Evolutionary conservation across 2,113 vertebrate species (phyloP), one percentile per base, ranked within the genome.

Genomic region (Sphaerodactylus townsendi): DNA sequence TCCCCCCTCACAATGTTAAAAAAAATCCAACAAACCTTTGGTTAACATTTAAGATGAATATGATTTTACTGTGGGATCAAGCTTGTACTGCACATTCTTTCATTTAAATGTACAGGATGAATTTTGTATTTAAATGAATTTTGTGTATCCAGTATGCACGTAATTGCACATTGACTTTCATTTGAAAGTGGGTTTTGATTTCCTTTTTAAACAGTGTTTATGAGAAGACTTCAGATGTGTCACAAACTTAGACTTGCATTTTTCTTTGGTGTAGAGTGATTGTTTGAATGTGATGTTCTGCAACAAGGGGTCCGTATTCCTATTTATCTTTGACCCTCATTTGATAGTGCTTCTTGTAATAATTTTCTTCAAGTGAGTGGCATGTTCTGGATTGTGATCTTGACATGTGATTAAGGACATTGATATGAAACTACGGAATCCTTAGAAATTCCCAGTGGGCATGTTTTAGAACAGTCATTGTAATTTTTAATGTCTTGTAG

Each of bases 341-440:
- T 95, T 95, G 95, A 92, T 96, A 96, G 95, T 94, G 96, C 96
- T 96, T 96, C 93, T 96, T 96, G 96, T 97, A 96, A 95, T 96
- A 95, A 89, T 96, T 97, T 85, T 97, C 96, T 96, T 95, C 96
- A 95, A 94, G 95, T 97, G 95, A 96, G 95, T 97, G 96, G 97
- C 97, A 97, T 97, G 97, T 96, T 95, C 92, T 96, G 96, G 96
- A 95, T 96, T 95, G 96, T 97, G 94, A 96, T 96, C 93, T 96
- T 96, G 95, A 96, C 95, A 93, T 96, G 92, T 95, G 95, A 95
- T 94, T 96, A 96, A 95, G 96, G 96, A 96, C 91, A 95, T 96
- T 78, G 94, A 96, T 96, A 96, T 95, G 96, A 97, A 96, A 95
- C 93, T 96, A 97, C 95, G 95, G 96, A 96, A 95, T 95, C 93